Conservation (phyloP, 64 coral and sea anemone species). For the Actinia equina region DNA sequence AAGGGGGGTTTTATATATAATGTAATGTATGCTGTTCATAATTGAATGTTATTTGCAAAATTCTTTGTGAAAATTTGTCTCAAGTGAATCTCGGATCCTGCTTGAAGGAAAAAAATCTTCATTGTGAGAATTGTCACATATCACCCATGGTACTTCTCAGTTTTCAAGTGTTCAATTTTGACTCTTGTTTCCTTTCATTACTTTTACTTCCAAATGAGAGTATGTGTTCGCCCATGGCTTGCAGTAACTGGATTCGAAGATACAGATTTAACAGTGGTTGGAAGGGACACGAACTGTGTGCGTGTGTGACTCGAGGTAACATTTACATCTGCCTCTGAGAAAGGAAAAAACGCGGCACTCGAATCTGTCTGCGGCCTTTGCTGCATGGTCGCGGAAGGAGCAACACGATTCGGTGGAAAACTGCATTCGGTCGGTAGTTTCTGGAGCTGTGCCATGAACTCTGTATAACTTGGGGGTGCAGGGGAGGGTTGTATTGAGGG, state of each 20-base stretch:
- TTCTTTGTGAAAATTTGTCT: not conserved
- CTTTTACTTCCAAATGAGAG: conserved; percentile 75
- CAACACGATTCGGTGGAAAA: conserved; percentile 81
- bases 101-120: not conserved
- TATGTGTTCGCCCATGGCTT: conserved; percentile 35
- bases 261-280: not conserved
- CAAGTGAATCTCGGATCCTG: not conserved
- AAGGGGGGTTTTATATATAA: not conserved
- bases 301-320: conserved; percentile 6
- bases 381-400: conserved; percentile 81
- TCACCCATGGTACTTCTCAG: not conserved
- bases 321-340: conserved; percentile 55
- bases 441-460: conserved; percentile 86
- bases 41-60: not conserved
- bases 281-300: not conserved
- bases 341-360: conserved; percentile 48
- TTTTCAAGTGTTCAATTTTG: no score
- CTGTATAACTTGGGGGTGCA: conserved; percentile 67
- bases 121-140: not conserved
- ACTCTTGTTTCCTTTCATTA: not conserved
- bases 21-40: not conserved
- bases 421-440: conserved; percentile 56
- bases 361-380: conserved; percentile 80
- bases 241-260: not conserved
- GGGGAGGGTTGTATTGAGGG: not conserved